These are phyloP conservation scores for Orthonyx spaldingii DNA, from an alignment of 2,113 vertebrate genomes.

Conservation along the genomic window DNA sequence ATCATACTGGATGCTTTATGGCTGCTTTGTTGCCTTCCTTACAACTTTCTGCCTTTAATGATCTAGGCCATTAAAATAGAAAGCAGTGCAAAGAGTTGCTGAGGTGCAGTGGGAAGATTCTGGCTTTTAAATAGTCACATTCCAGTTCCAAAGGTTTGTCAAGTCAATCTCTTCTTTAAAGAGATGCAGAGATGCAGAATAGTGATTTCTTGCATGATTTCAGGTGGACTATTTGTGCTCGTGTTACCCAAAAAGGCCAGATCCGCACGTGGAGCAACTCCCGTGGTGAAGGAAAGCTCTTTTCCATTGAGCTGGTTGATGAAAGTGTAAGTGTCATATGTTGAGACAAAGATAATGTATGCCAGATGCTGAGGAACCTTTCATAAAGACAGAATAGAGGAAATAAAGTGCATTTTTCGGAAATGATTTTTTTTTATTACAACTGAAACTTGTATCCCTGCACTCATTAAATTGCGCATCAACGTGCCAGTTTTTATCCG, in stretches of 20 bases:
- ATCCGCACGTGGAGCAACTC: constrained; percentile 97
- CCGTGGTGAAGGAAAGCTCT: constrained; percentile 94
- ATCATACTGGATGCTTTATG: constrained; percentile 42
- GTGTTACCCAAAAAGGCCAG: constrained; percentile 90
- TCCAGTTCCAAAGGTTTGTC: background rate
- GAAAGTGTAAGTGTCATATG: constrained; percentile 84
- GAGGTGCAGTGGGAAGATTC: background rate
- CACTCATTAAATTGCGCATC: constrained; percentile 37
- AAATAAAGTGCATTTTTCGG: constrained; percentile 24
- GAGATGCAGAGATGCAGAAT: background rate
- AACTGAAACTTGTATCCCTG: background rate
- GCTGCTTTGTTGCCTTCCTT: constrained; percentile 56
- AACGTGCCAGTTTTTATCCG: background rate
- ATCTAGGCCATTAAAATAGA: constrained; percentile 43
- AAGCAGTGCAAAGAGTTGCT: background rate
- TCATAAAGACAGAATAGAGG: constrained; percentile 24
- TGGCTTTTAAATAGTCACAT: background rate
- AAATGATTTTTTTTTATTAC: constrained; percentile 23
- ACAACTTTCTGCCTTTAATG: constrained; percentile 56
- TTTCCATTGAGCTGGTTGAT: constrained; percentile 93
- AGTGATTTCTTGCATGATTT: background rate
- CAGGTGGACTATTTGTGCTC: constrained; percentile 94
- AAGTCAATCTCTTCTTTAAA: background rate
- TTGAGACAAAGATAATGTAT: constrained; percentile 3
- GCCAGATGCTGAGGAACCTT: background rate